Evolutionary conservation across 2,797 vertebrate genomes (phyloP), one percentile per base, ranked within the genome.

Genomic region (Sternarchorhynchus goeldii): DNA sequence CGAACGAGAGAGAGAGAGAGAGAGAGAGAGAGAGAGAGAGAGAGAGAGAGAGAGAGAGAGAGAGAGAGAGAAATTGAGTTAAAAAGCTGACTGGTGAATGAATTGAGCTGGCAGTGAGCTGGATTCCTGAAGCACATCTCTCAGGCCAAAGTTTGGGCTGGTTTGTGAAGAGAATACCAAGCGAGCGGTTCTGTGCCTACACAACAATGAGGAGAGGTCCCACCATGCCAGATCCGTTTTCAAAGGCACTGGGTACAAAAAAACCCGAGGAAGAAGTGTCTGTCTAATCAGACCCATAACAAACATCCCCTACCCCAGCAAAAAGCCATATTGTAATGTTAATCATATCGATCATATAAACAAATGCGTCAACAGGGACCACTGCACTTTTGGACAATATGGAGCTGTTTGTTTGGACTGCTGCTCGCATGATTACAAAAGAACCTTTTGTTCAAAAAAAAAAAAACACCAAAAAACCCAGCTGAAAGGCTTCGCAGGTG

Each of bases 111-210:
- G 90, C 90, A 91, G 85, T 76, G 85, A 82, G 86, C 88, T 80
- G 88, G 81, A 85, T 90, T 90, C 87, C 89, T 89, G 77, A 84
- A 83, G 88, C 88, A 88, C 86, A 91, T 91, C 90, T 88, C 84
- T 73, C 84, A 89, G 90, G 88, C 90, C 89, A 90, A 87, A 88
- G 89, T 91, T 89, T 90, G 89, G 89, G 88, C 86, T 62, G 50
- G 72, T 90, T 88, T 92, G 92, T 93, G 92, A 90, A 60, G 88
- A 83, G 92, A 93, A 93, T 93, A 93, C 89, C 92, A 93, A 93
- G 78, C 86, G 78, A 66, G 78, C 56, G 84, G 82, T 87, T 85
- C 86, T 81, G 82, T 77, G 81, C 76, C 57, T 66, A 31, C 32
- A 17, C 58, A 81, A 91, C 93, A 92, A 93, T 88, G 85, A 85